Base-by-base conservation (phyloP, 1,140 invertebrate species). In the Episyrphus balteatus region DNA sequence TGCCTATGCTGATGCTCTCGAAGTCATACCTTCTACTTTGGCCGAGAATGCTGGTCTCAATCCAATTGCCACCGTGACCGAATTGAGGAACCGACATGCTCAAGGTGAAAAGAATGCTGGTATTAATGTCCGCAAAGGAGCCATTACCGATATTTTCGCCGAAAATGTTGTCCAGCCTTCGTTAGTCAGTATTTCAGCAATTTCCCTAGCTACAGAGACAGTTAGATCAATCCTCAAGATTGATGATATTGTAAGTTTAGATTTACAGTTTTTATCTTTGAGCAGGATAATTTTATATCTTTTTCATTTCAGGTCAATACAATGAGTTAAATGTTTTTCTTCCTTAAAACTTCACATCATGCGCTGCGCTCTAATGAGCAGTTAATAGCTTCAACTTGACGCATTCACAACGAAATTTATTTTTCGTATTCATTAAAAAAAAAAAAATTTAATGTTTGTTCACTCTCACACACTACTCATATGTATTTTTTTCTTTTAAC, bases 1-100 rank as follows among this genome's bases (percentile, higher is more conserved):
- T 52, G 93, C 91, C 2, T 99, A 91, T 75, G 92, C 95, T 9
- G 88, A 97, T 66, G 92, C 96, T 1, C 73, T 99, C 18, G 94
- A 98, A 74, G 84, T 99, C 5, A 90, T 99, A 63, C 97, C 97
- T 3, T 95, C 85, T 43, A 99, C 97, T 3, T 73, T 99, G 44
- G 92, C 97, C n/a, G 97, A 99, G 73, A 99, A 99, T 71, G 95
- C 96, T 19, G 96, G 97, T n/a, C 74, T 99, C 2, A 98, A 96
- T 73, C 87, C 97, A 1, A 98, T 99, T 65, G 77, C 87, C 42
- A 98, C 95, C 1, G 95, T 99, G 1, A 99, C 96, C 0, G 94
- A 98, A 70, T 75, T 99, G 44, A 79, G 96, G 46, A 97, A 92
- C 63, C 79, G 87, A 60, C 95, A 99, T 72, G 92, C 92, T 1